Percentiles rank a stretch among this genome's conserved stretches.
These are phyloP conservation scores for Geopemphigus sp. DNA, from an alignment of 1,140 invertebrate species.

Conservation along the genomic window DNA sequence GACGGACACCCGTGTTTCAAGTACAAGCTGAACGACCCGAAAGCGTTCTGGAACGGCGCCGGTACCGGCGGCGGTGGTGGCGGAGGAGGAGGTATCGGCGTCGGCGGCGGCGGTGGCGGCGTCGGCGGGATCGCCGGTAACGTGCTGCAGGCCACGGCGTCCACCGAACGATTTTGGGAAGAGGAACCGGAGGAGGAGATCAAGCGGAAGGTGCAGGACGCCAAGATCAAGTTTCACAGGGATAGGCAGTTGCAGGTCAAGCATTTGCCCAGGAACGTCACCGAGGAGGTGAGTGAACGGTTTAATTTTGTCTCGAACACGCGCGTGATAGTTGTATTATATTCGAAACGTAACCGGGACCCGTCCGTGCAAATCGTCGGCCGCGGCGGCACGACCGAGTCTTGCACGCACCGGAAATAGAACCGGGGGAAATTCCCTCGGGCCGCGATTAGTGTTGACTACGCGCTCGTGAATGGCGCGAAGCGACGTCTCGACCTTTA, in stretches of 20 bases:
- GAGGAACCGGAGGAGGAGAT: slow-evolving; percentile 56
- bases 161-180: slow-evolving; percentile 56
- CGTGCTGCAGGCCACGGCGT: slow-evolving; percentile 54
- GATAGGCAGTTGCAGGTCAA: slow-evolving; percentile 57
- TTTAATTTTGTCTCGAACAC: not conserved
- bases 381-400: no score
- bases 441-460: not conserved
- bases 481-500: slow-evolving; percentile 14
- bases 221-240: slow-evolving; percentile 57
- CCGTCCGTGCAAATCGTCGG: no score
- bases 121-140: slow-evolving; percentile 18
- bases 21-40: slow-evolving; percentile 40
- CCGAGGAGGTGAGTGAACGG: slow-evolving; percentile 56
- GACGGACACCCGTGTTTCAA: slow-evolving; percentile 40
- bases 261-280: slow-evolving; percentile 57
- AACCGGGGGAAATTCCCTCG: slow-evolving; percentile 16
- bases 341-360: not conserved
- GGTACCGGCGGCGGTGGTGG: not conserved
- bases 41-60: not conserved
- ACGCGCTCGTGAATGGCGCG: not conserved
- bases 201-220: slow-evolving; percentile 55
- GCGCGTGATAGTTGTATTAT: not conserved
- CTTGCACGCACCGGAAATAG: slow-evolving; percentile 3
- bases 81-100: slow-evolving; percentile 52
- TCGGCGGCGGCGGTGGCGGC: slow-evolving; percentile 53